Conservation (phyloP, 2,888 invertebrate genomes). For the Ptychoptera contaminata region DNA sequence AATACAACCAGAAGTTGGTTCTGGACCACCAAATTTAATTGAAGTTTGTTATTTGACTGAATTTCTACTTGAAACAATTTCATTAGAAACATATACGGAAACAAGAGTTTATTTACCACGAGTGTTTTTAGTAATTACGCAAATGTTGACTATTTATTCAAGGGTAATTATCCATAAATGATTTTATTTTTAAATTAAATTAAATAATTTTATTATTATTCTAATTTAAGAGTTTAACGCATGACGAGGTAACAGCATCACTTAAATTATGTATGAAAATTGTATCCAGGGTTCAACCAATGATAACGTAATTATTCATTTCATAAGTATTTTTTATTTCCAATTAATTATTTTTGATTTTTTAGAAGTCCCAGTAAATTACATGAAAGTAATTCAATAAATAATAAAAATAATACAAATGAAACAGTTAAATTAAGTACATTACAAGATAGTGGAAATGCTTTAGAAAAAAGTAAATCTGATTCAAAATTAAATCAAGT, state of each 20-base stretch:
- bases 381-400: background rate
- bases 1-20: conserved; percentile 38
- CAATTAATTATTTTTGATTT: background rate
- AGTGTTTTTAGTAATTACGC: conserved; percentile 50
- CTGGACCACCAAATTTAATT: conserved; percentile 43
- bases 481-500: conserved; percentile 43
- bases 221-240: conserved; percentile 18
- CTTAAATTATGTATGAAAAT: conserved; percentile 56
- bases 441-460: conserved; percentile 13
- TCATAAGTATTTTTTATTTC: background rate
- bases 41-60: conserved; percentile 59
- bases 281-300: conserved; percentile 56
- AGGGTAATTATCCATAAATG: too few species aligned
- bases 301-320: conserved; percentile 28
- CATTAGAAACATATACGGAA: conserved; percentile 58
- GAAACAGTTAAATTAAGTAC: conserved; percentile 9
- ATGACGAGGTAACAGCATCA: conserved; percentile 44
- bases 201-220: background rate
- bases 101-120: conserved; percentile 65
- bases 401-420: conserved; percentile 5
- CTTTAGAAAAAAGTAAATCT: conserved; percentile 47
- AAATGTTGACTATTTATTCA: conserved; percentile 41
- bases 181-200: conserved; percentile 6
- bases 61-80: conserved; percentile 59
- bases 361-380: conserved; percentile 1